Evolutionary conservation across 2,797 vertebrate genomes (phyloP), one percentile per base, ranked within the genome.

Genomic region (Chiloscyllium punctatum): DNA sequence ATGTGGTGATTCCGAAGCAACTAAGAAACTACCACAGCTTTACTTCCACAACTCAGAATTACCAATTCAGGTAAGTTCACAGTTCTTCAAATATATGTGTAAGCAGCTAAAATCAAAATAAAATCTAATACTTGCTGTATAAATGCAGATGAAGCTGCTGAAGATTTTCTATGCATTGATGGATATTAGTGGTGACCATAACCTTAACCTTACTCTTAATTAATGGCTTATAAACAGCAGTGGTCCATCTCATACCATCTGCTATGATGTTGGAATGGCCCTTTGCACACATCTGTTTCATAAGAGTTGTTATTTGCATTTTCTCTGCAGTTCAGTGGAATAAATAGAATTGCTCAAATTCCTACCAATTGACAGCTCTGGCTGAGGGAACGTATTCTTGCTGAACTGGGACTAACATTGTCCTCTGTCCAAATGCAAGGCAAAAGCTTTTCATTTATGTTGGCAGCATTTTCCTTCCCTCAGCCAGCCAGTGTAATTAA

Each of bases 381-480:
- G 66, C 90, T n/a, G 68, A 51, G 66, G 90, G 66, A 92, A 69
- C 62, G 42, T 69, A 68, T 84, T 84, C 42, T 42, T 84, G 42
- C 42, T 48, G 82, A 84, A 84, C 37, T 84, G 79, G 79, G 79
- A 84, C 37, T 48, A 84, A 84, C 82, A 48, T 84, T 84, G 82
- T 92, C 66, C 21, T 92, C 62, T 25, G 21, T 69, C 66, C 90
- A 92, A 92, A 69, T 68, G 66, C 62, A 92, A 92, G 37, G 66
- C 18, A 92, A 92, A 92, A 37, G n/a, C 66, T 69, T 92, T 92
- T 92, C 68, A 92, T 92, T 92, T 42, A 42, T 68, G n/a, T 42
- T 92, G 62, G 68, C 90, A 92, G 66, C 90, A 27, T 92, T 92
- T 42, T 92, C 90, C 90, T 8, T 92, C 66, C 68, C n/a, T 92